Base-by-base conservation (phyloP, 2,797 vertebrate species). In the Eulemur mongoz region DNA sequence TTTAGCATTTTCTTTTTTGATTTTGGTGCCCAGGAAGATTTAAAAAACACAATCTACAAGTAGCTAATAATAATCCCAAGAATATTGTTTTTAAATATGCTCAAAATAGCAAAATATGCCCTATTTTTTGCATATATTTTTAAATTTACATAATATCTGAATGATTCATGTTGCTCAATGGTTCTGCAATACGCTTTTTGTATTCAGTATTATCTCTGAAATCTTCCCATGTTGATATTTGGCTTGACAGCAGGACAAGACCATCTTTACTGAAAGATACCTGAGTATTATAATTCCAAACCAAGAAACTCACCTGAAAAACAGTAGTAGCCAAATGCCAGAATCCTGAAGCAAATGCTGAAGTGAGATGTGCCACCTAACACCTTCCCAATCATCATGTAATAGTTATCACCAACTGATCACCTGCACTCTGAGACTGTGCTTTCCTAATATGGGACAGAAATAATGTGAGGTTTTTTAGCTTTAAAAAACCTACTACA, bases 61-160 rank as follows among this genome's bases (percentile, higher is more conserved):
- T 57, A 50, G 14, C 8, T 81, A 93, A 65, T 79, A 54, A 65
- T 57, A 32, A 76, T n/a, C 10, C 18, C 32, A 79, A 82, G 43
- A 81, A 70, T 75, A 81, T 38, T 78, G 2, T 81, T 88, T 61
- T 76, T 85, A 92, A 80, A 87, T 85, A 52, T 65, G 30, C 35
- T 95, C 67, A 89, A 78, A 96, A 94, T 91, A 96, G 63, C 45
- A 87, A 91, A 95, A 57, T 65, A 43, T 54, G 25, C 22, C 70
- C 30, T 23, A 73, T 8, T 73, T 75, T 50, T 65, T 67, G 43
- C 6, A 48, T 15, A 14, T 76, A 25, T 78, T 92, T 76, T 75
- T 59, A 81, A 85, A 89, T 48, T 75, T 67, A 63, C 27, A 48
- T n/a, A 88, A 73, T 57, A 79, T 78, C 10, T 70, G 45, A 96